Base-by-base conservation (phyloP, 1,140 invertebrate genomes). In the Monochamus saltuarius region DNA sequence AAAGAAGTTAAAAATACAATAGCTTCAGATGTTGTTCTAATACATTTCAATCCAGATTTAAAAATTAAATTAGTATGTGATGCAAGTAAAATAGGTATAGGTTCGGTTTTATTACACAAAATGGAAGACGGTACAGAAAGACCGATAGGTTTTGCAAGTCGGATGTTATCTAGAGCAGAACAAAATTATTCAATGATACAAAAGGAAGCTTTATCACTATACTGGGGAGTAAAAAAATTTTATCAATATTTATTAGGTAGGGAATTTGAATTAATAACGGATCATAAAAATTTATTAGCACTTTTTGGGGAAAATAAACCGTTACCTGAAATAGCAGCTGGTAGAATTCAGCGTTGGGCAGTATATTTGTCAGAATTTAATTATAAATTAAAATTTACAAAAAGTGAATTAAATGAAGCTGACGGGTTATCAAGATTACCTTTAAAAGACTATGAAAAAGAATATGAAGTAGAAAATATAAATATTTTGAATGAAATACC, bases 11-110 rank as follows among this genome's bases (percentile, higher is more conserved):
- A 46, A 17, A 14, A 46, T 4, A 11, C 11, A 46, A 7, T 46
- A 7, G 11, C 1, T 7, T 7, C 13, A 14, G 16, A 16, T 16
- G 10, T 0, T 16, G 13, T 46, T 11, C 17, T 46, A 22, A 10
- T 22, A 4, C 45, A 46, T 46, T 46, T 16, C 17, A 10, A 46
- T 46, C 45, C 45, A 8, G 7, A 7, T 4, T 17, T 4, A 37
- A n/a, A 50, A 36, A 10, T 70, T 9, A 55, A 59, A 37, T 38
- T 72, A n/a, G 53, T 17, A 22, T 4, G 4, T 4, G 17, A 46
- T 7, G 17, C 13, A 14, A 46, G 10, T 46, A 7, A n/a, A 4
- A 16, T 7, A 10, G 29, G 17, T 6, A 17, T 22, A 19, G 9
- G 17, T 16, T 11, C 10, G 17, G 17, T 46, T 16, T 37, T 13